Conservation (phyloP, 53 echinoderm and acorn worm genomes). For the Paracentrotus lividus region DNA sequence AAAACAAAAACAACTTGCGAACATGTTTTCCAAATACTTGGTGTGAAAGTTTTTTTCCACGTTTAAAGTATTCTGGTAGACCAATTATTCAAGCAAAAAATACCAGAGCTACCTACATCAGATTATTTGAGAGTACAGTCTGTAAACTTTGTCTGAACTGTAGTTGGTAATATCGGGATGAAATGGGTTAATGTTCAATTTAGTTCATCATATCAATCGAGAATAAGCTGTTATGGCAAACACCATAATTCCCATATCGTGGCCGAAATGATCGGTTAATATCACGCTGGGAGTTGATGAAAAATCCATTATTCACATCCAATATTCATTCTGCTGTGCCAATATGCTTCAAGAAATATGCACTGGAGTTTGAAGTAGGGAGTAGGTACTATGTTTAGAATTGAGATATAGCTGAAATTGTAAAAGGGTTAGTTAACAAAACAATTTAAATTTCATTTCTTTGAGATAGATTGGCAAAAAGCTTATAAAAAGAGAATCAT, state of each 20-base stretch:
- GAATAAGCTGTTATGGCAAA: conserved; percentile 38
- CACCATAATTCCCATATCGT: conserved; percentile 19
- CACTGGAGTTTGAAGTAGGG: not conserved
- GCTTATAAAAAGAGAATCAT: too few relatives aligned
- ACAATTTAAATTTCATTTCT: too few relatives aligned
- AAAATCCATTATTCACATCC: conserved; percentile 49
- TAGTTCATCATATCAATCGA: not conserved
- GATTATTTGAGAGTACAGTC: too few relatives aligned
- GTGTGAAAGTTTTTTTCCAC: too few relatives aligned
- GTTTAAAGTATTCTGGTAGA: too few relatives aligned
- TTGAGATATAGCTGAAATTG: not conserved
- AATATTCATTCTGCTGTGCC: conserved; percentile 38
- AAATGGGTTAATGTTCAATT: not conserved
- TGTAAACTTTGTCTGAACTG: too few relatives aligned
- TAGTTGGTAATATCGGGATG: not conserved
- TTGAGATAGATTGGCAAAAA: too few relatives aligned
- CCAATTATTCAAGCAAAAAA: too few relatives aligned
- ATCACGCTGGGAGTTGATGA: conserved; percentile 31
- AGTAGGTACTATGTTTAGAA: not conserved
- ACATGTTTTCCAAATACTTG: too few relatives aligned
- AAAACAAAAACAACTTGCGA: too few relatives aligned
- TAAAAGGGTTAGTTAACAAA: too few relatives aligned
- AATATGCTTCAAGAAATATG: conserved; percentile 28
- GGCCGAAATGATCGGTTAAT: conserved; percentile 37
- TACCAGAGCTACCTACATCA: too few relatives aligned